These are phyloP conservation scores for Platycheirus albimanus DNA, from an alignment of 2,888 invertebrate species.

Conservation along the genomic window DNA sequence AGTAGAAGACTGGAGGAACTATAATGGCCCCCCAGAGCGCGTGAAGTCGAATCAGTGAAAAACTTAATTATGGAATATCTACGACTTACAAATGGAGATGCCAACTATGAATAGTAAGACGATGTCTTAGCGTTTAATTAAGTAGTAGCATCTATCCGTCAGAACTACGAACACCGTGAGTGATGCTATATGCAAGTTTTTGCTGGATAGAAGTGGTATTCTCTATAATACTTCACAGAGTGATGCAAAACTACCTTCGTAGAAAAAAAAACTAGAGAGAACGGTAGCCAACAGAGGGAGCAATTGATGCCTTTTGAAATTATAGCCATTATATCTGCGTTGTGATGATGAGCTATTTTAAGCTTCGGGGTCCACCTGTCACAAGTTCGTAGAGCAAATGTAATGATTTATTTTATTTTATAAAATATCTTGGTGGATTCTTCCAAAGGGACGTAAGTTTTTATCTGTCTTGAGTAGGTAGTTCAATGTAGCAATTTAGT, in stretches of 20 bases:
- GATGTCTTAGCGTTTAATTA: conserved; percentile 35
- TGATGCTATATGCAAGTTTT: conserved; percentile 44
- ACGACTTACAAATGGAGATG: conserved; percentile 43
- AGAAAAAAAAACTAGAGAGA: neutral
- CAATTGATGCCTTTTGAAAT: conserved; percentile 48
- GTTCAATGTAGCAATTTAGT: too few relatives aligned
- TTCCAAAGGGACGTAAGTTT: too few relatives aligned
- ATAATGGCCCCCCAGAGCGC: conserved; percentile 5
- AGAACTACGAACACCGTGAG: conserved; percentile 13
- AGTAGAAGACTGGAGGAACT: neutral
- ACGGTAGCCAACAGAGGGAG: conserved; percentile 1
- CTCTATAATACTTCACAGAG: neutral
- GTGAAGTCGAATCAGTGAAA: conserved; percentile 27
- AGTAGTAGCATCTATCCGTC: conserved; percentile 60
- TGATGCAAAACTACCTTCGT: neutral
- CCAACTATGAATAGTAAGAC: conserved; percentile 21
- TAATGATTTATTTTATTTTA: neutral
- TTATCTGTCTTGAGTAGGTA: too few relatives aligned
- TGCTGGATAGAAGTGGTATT: conserved; percentile 3
- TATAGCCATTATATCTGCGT: conserved; percentile 19
- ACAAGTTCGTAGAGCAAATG: neutral
- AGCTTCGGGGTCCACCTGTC: neutral
- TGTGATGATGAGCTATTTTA: conserved; percentile 25
- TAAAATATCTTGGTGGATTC: neutral
- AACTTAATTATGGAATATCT: conserved; percentile 58